Base-by-base conservation (phyloP, 2,888 invertebrate genomes). In the Philereme transversata region DNA sequence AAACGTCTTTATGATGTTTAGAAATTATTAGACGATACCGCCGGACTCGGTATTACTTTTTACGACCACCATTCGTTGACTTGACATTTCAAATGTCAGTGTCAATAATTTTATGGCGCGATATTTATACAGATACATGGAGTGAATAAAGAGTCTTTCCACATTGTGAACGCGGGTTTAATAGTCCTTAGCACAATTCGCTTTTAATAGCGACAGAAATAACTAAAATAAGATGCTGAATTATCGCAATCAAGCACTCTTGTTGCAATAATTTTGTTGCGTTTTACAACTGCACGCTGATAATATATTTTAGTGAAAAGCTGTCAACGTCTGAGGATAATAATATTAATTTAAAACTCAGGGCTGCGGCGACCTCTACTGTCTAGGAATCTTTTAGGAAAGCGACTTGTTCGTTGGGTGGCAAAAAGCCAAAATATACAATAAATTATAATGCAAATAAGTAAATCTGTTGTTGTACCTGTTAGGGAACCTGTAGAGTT, bases 101-200 rank as follows among this genome's bases (percentile, higher is more conserved):
- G 52, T 60, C 58, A 62, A 56, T 61, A 58, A 48, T 57, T 63
- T 65, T 51, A 53, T 45, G 47, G 22, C 57, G 48, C 9, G 33
- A 53, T 50, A 62, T 60, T 57, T 57, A 64, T 60, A 43, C 47
- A 52, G 47, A 62, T 54, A 59, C 60, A 57, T 55, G 22, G 43
- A 51, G 59, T 61, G 59, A 56, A 22, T 22, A 22, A 22, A 22
- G 22, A 22, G 22, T 22, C 40, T 50, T 49, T 57, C 57, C 58
- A n/a, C 58, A 60, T 64, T 67, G 69, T 64, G 72, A 67, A 70
- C 64, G 72, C 67, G 61, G 69, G 60, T 63, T 72, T 72, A 73
- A 74, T 73, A 78, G 83, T 82, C 82, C 83, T 86, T 83, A 85
- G 78, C 83, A 86, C 86, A 87, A 86, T 88, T 86, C 86, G 73